Percentiles rank a stretch among this genome's conserved stretches.
phyloP scores from a whole-genome alignment of 2,113 vertebrate species.

The Lutjanus erythropterus region DNA sequence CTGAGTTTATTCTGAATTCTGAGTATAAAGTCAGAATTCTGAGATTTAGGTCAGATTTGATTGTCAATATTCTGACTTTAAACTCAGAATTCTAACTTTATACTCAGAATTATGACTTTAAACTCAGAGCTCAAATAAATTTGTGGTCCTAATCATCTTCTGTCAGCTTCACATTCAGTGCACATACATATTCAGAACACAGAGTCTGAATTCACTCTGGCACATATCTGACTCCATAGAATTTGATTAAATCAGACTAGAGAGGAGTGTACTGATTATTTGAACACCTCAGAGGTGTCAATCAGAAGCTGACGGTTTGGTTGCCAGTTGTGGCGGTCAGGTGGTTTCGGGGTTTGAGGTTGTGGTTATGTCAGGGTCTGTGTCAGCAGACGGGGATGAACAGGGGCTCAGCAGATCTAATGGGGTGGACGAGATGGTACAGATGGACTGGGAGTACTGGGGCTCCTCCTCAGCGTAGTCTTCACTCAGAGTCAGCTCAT shows the following conservation, averaged over 20 bases:
- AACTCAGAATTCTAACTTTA: too few species aligned
- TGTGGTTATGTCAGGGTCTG: neutral
- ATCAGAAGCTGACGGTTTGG: neutral
- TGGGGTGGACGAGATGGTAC: constrained; percentile 62
- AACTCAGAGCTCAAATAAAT: too few species aligned
- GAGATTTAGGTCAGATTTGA: too few species aligned
- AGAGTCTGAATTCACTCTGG: too few species aligned
- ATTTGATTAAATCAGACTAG: too few species aligned
- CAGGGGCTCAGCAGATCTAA: constrained; percentile 3
- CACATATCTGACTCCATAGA: neutral
- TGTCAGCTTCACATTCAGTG: too few species aligned
- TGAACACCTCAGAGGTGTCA: neutral
- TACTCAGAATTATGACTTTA: too few species aligned
- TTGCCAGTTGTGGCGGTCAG: neutral
- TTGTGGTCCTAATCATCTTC: too few species aligned
- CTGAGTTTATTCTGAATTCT: too few species aligned
- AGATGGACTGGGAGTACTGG: constrained; percentile 70
- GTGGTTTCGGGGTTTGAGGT: neutral
- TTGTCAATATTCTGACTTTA: too few species aligned
- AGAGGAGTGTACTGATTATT: neutral
- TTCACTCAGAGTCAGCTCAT: constrained; percentile 51
- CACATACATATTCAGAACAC: too few species aligned
- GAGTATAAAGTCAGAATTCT: too few species aligned
- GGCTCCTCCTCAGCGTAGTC: constrained; percentile 34
- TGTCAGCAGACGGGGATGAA: neutral